Evolutionary conservation across 2,113 vertebrate genomes (phyloP).

Genomic region (Nerophis lumbriciformis): DNA sequence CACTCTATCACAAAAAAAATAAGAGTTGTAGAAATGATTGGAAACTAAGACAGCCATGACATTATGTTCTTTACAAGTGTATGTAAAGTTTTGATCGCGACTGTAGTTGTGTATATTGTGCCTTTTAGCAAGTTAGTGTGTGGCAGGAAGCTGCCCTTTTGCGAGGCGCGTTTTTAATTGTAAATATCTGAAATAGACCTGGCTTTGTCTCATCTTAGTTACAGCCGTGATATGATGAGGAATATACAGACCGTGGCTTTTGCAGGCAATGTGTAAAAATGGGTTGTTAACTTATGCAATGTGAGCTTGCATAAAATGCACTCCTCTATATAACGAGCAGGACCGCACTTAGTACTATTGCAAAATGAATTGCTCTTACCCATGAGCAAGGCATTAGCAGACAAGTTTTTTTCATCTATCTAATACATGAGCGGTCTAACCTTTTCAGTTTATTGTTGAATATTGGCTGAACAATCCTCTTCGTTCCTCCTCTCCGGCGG

Average conservation of each 20-base stretch:
- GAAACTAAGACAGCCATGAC: too few species aligned
- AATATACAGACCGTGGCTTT: too few species aligned
- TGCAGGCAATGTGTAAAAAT: too few species aligned
- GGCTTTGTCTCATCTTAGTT: too few species aligned
- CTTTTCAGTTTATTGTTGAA: conserved; percentile 18
- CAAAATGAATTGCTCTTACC: conserved; percentile 4
- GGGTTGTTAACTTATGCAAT: too few species aligned
- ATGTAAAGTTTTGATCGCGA: too few species aligned
- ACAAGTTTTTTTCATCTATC: neutral
- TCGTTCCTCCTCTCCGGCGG: conserved; percentile 13
- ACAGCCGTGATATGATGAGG: too few species aligned
- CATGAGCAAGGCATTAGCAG: neutral
- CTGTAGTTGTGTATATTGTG: too few species aligned
- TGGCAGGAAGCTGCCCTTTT: neutral
- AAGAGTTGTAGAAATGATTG: too few species aligned
- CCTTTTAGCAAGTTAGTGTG: conserved; percentile 26
- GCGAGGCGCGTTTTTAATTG: neutral
- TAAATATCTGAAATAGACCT: neutral
- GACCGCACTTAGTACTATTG: neutral
- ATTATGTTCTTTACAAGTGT: too few species aligned
- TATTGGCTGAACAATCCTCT: conserved; percentile 23
- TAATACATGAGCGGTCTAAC: conserved; percentile 11
- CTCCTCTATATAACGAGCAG: neutral
- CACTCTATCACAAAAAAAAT: too few species aligned
- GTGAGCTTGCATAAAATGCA: neutral